These are phyloP conservation scores for Trididemnum nubilum DNA, from an alignment of 23 tunicate genomes.

Conservation along the genomic window DNA sequence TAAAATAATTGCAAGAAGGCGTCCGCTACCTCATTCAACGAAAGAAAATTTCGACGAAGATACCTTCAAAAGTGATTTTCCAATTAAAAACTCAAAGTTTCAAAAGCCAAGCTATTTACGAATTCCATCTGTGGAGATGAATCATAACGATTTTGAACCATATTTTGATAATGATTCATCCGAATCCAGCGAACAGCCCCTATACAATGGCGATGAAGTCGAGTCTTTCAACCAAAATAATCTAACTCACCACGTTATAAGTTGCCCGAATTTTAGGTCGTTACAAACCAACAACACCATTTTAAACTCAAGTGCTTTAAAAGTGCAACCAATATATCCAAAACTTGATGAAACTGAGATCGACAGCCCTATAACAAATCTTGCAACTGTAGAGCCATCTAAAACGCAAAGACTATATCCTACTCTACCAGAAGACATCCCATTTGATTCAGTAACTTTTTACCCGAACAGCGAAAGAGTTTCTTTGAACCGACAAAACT, in stretches of 20 bases:
- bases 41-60: constrained; percentile 1
- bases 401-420: neutral
- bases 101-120: constrained; percentile 26
- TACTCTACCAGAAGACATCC: neutral
- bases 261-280: constrained; percentile 14
- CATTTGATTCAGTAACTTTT: neutral
- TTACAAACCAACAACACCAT: neutral
- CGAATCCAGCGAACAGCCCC: neutral
- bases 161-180: constrained; percentile 37
- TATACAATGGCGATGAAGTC: neutral
- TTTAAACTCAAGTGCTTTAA: neutral
- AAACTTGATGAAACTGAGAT: neutral
- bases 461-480: neutral
- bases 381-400: neutral
- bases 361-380: too few species aligned
- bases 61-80: neutral
- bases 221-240: too few species aligned
- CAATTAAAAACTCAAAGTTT: too few species aligned
- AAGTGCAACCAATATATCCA: constrained; percentile 7
- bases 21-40: too few species aligned
- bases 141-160: constrained; percentile 65
- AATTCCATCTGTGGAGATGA: constrained; percentile 75
- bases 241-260: constrained; percentile 1
- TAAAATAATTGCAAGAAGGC: too few species aligned
- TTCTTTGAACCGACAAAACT: neutral